Percentiles rank a stretch among this genome's conserved stretches.
Evolutionary conservation across 2,888 invertebrate genomes (phyloP).

Genomic region (Phrixothrix hirtus): DNA sequence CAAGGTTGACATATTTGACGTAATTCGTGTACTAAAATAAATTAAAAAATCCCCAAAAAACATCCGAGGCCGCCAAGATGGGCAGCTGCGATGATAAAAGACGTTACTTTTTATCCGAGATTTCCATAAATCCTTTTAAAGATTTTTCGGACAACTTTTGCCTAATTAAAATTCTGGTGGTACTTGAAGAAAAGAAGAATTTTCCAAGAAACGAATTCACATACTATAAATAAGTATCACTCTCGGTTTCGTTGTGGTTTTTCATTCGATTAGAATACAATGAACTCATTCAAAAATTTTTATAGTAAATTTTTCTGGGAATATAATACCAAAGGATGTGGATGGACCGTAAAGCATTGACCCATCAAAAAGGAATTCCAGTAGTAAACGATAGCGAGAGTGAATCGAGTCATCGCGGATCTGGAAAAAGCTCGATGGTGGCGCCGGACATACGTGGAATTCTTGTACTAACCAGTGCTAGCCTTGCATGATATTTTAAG

Average conservation of each 20-base stretch:
- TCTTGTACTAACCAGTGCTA: constrained; percentile 15
- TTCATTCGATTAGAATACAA: neutral
- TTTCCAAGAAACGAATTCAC: neutral
- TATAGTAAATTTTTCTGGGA: constrained; percentile 5
- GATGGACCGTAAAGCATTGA: constrained; percentile 1
- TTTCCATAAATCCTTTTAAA: too few species aligned
- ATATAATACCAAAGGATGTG: constrained; percentile 3
- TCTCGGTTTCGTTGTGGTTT: neutral
- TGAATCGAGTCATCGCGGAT: constrained; percentile 20
- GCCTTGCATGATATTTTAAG: constrained; percentile 11
- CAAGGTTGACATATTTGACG: too few species aligned
- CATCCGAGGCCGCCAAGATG: too few species aligned
- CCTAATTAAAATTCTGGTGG: too few species aligned
- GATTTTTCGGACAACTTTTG: too few species aligned
- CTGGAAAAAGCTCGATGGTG: constrained; percentile 16
- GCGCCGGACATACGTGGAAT: constrained; percentile 26
- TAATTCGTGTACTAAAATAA: too few species aligned
- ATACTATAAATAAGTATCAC: neutral
- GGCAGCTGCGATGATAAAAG: too few species aligned
- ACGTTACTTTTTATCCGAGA: too few species aligned
- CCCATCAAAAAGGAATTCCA: constrained; percentile 10
- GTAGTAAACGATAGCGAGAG: constrained; percentile 22
- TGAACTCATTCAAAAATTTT: constrained; percentile 1
- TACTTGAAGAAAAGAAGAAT: neutral
- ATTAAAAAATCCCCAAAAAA: too few species aligned